Base-by-base conservation (phyloP, 2,113 vertebrate species). In the Taurulus bubalis region DNA sequence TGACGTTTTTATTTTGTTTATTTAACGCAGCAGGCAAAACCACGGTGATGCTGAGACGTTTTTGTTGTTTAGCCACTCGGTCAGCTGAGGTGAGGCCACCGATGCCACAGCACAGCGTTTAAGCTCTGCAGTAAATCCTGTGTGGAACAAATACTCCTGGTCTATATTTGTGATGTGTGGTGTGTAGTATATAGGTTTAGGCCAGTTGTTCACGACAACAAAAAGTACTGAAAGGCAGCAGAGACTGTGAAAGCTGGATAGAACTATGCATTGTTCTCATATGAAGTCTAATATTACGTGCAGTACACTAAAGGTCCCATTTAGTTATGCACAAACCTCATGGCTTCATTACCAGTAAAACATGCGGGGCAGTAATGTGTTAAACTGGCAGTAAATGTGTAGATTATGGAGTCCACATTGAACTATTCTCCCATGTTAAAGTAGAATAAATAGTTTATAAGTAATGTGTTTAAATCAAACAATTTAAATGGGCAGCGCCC, bases 1-100 rank as follows among this genome's bases (percentile, higher is more conserved):
- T 58, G 15, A 66, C 22, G 15, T 70, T 84, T n/a, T 38, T 36
- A 6, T 15, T 64, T 32, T 53, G 16, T 64, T 67, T 2, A 38
- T 26, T 70, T 62, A 38, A 11, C 62, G 42, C 32, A 53, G 36
- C 38, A 32, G 56, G 60, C 34, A 24, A 64, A 59, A 22, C 32
- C 67, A 3, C 7, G 10, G 10, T 56, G 67, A 28, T 14, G 2
- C 49, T 14, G 24, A 40, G 34, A 15, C 51, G 20, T 58, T 28
- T 64, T 40, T 18, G 38, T 9, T 28, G 63, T 77, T 59, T 9
- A 30, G 56, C 47, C 67, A 70, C 51, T 53, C 0, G 5, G 22
- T 75, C 79, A 71, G 75, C 40, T 82, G 71, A 82, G 28, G 59
- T 3, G 9, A 55, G 11, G 40, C 15, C 20, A 1, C 26, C 28